Conservation (phyloP, 2,797 vertebrate species). For the Pelodytes ibericus region DNA sequence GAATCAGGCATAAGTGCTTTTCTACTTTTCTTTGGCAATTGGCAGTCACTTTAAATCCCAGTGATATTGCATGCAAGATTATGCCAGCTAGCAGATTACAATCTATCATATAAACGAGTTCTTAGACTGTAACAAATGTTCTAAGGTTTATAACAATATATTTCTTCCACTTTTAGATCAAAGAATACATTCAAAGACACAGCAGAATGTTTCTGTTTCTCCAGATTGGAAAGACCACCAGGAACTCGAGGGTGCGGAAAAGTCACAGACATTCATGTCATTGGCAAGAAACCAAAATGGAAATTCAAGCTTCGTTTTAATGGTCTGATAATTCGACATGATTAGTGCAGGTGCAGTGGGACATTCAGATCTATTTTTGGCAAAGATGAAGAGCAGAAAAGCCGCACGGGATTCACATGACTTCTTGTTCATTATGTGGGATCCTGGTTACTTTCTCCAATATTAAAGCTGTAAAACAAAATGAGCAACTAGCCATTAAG, state of each 20-base stretch:
- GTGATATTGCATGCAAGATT: too few relatives aligned
- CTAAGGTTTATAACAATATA: too few relatives aligned
- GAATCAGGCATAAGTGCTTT: too few relatives aligned
- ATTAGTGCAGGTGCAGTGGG: constrained; percentile 17
- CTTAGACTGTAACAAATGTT: too few relatives aligned
- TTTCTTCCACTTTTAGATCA: too few relatives aligned
- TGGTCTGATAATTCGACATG: constrained; percentile 37
- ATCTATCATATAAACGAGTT: too few relatives aligned
- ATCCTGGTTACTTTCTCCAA: constrained; percentile 7
- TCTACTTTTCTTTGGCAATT: too few relatives aligned
- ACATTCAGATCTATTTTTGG: constrained; percentile 6
- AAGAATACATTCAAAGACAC: too few relatives aligned
- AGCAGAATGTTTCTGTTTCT: not conserved
- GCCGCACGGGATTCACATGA: not conserved
- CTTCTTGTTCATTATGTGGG: not conserved
- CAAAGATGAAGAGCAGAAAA: not conserved
- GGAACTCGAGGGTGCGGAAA: constrained; percentile 12
- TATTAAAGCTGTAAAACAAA: too few relatives aligned
- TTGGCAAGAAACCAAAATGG: constrained; percentile 33
- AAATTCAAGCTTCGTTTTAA: constrained; percentile 29
- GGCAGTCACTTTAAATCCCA: too few relatives aligned
- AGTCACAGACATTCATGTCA: constrained; percentile 13
- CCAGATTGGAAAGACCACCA: constrained; percentile 15
- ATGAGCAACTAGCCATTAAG: too few relatives aligned
- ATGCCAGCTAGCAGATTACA: too few relatives aligned